Evolutionary conservation across 2,113 vertebrate species (phyloP).

Genomic region (Galbula dea): DNA sequence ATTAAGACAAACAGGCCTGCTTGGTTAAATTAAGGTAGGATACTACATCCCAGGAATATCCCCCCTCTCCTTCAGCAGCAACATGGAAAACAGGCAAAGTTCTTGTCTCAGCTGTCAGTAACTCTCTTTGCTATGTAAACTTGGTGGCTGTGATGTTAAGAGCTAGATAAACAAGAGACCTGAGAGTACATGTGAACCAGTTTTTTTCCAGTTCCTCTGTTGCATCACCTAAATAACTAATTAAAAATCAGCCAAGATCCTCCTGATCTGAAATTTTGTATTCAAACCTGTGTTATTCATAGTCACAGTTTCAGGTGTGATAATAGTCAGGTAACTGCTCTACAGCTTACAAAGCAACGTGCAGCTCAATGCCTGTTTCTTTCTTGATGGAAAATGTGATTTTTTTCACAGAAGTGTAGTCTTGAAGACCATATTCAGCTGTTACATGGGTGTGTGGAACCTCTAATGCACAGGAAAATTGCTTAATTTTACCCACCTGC

Average conservation of each 20-base stretch:
- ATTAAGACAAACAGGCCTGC: background rate
- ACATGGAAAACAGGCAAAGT: background rate
- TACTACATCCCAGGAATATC: background rate
- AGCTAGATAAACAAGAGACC: background rate
- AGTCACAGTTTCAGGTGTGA: background rate
- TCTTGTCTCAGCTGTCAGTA: background rate
- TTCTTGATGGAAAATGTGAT: slow-evolving; percentile 6
- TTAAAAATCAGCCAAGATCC: background rate
- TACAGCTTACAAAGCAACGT: background rate
- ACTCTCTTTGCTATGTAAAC: background rate
- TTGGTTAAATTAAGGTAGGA: background rate
- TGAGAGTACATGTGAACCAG: background rate
- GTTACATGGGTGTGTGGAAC: background rate
- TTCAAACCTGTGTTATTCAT: background rate
- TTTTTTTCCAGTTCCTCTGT: background rate
- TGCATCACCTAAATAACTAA: background rate
- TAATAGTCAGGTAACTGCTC: background rate
- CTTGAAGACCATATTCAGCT: background rate
- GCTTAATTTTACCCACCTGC: background rate
- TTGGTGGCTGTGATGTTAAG: background rate
- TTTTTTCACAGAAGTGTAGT: background rate
- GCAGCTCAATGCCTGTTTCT: background rate
- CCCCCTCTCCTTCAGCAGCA: background rate
- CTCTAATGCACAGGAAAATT: background rate
- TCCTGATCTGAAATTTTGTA: background rate